Percentiles rank a stretch among this genome's conserved stretches.
These are phyloP conservation scores for Heterochromis multidens DNA, from an alignment of 2,113 vertebrate genomes.

Conservation along the genomic window DNA sequence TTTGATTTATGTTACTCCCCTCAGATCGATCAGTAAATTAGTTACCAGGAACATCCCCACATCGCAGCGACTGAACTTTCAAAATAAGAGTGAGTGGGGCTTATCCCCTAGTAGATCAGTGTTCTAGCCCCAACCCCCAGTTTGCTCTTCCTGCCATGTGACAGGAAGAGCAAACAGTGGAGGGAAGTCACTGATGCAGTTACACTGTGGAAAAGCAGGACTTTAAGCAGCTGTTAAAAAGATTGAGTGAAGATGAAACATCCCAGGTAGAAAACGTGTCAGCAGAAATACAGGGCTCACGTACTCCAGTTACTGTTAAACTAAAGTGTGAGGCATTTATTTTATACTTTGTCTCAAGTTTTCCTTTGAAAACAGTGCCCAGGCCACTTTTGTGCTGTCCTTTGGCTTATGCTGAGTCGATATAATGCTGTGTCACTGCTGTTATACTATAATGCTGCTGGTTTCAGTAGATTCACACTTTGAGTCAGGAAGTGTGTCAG, in stretches of 20 bases:
- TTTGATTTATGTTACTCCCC: neutral
- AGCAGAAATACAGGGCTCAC: too few relatives aligned
- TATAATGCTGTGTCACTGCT: neutral
- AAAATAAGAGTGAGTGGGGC: neutral
- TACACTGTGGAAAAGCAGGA: too few relatives aligned
- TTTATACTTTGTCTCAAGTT: neutral
- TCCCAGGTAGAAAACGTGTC: too few relatives aligned
- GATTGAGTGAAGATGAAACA: too few relatives aligned
- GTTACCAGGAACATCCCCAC: neutral
- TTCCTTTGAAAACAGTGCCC: neutral
- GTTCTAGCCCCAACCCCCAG: neutral
- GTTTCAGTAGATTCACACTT: too few relatives aligned
- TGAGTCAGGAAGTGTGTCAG: neutral
- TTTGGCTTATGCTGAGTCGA: neutral
- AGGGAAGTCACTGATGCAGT: too few relatives aligned
- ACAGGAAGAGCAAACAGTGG: too few relatives aligned
- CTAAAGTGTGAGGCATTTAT: too few relatives aligned
- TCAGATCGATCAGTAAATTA: neutral
- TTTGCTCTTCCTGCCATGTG: too few relatives aligned
- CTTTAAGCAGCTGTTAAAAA: too few relatives aligned
- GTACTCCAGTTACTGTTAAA: too few relatives aligned
- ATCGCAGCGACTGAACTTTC: neutral
- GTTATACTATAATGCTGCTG: neutral
- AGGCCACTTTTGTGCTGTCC: neutral
- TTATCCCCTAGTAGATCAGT: neutral